A percentile compares a stretch with the other conserved stretches of the same genome.
These are phyloP conservation scores for Lasioglossum vierecki DNA, from an alignment of 2,888 invertebrate genomes.

Conservation along the genomic window DNA sequence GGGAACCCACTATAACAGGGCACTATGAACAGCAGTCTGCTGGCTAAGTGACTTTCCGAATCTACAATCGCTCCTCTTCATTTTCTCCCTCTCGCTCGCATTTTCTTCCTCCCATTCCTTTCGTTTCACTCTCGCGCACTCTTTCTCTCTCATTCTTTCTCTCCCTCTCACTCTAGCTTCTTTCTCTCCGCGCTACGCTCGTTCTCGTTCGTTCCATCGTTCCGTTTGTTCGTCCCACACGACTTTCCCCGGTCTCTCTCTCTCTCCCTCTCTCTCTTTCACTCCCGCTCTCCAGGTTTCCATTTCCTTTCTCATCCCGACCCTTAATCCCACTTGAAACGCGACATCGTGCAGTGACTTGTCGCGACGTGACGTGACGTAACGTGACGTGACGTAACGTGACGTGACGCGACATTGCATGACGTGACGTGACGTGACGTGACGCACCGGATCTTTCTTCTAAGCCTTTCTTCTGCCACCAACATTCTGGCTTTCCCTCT, in stretches of 20 bases:
- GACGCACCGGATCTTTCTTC: background rate
- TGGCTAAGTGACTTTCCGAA: conserved; percentile 83
- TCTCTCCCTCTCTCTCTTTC: conserved; percentile 1
- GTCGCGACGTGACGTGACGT: background rate
- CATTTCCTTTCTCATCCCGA: conserved; percentile 9
- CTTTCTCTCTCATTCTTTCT: conserved; percentile 23
- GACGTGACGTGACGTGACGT: background rate
- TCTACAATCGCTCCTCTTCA: conserved; percentile 79
- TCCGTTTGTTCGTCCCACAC: conserved; percentile 11
- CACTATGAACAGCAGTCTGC: conserved; percentile 84
- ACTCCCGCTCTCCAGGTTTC: background rate
- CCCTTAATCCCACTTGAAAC: conserved; percentile 4
- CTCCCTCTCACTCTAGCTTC: conserved; percentile 15
- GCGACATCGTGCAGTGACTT: background rate
- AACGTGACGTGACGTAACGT: background rate
- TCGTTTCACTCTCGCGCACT: conserved; percentile 63
- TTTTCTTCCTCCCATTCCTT: conserved; percentile 36
- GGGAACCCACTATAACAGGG: conserved; percentile 83
- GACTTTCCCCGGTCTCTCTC: background rate
- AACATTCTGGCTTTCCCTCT: background rate
- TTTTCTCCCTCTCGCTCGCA: conserved; percentile 60
- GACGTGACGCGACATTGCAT: background rate
- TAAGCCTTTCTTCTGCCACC: background rate
- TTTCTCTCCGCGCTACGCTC: conserved; percentile 29
- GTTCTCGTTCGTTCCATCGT: background rate